phyloP scores from a whole-genome alignment of 2,888 invertebrate genomes.

The Neocrepidodera transversa region DNA sequence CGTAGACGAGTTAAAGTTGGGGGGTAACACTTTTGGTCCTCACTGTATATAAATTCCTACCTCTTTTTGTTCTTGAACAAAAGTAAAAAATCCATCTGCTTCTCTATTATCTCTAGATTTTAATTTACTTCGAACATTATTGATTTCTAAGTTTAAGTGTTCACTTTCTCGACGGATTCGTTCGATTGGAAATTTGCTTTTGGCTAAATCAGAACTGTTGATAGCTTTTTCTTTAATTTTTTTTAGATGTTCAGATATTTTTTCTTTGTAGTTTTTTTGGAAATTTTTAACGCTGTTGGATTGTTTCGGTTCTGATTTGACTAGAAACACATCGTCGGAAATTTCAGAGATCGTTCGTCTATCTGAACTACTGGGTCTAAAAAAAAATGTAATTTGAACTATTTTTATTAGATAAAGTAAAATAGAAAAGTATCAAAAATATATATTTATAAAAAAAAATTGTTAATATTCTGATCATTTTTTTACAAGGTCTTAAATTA shows the following conservation, averaged over 20 bases:
- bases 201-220: slow-evolving; percentile 41
- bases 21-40: no score
- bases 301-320: slow-evolving; percentile 31
- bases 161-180: slow-evolving; percentile 48
- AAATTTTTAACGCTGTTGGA: neutral
- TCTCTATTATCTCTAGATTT: slow-evolving; percentile 28
- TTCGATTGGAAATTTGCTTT: slow-evolving; percentile 45
- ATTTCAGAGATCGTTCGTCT: slow-evolving; percentile 41
- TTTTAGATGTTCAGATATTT: slow-evolving; percentile 56
- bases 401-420: neutral
- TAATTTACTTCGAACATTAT: slow-evolving; percentile 37
- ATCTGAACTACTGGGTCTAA: slow-evolving; percentile 30
- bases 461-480: neutral
- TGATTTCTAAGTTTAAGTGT: slow-evolving; percentile 45
- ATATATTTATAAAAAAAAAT: neutral
- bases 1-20: no score
- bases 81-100: slow-evolving; percentile 30
- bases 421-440: neutral
- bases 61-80: slow-evolving; percentile 10
- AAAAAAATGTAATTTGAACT: neutral
- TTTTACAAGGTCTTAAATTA: no score
- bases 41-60: no score
- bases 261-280: slow-evolving; percentile 56
- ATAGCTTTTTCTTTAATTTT: slow-evolving; percentile 55
- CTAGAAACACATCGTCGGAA: slow-evolving; percentile 44